A percentile compares a stretch with the other conserved stretches of the same genome.
Conservation (phyloP, 2,797 vertebrate species). For the Melanotaenia trifasciata region DNA sequence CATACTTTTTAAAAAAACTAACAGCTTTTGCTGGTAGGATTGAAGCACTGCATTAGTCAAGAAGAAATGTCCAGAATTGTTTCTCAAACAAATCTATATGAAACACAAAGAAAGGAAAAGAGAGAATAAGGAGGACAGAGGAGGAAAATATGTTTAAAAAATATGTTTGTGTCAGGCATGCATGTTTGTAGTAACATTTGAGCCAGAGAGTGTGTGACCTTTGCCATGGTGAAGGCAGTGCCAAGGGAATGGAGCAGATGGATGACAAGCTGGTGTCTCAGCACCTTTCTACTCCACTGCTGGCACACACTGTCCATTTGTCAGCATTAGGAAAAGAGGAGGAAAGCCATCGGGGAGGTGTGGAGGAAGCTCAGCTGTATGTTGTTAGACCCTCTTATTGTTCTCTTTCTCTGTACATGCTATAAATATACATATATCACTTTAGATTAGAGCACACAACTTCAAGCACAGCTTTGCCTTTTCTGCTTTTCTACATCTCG, state of each 20-base stretch:
- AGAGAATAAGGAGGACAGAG: background rate
- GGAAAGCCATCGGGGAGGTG: slow-evolving; percentile 4
- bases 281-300: slow-evolving; percentile 57
- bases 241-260: slow-evolving; percentile 68
- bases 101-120: background rate
- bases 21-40: slow-evolving; percentile 3
- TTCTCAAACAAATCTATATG: background rate
- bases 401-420: background rate
- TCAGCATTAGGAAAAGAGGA: slow-evolving; percentile 59
- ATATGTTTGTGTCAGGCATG: slow-evolving; percentile 39
- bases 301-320: slow-evolving; percentile 56
- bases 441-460: slow-evolving; percentile 5
- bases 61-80: slow-evolving; percentile 26
- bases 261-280: slow-evolving; percentile 70
- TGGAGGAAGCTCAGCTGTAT: slow-evolving; percentile 18
- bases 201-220: slow-evolving; percentile 67
- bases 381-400: background rate
- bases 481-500: background rate
- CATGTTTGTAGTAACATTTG: slow-evolving; percentile 55
- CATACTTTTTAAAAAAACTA: background rate
- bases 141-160: background rate
- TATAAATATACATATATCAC: too few species aligned
- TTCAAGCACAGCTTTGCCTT: background rate
- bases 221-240: slow-evolving; percentile 43
- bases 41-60: slow-evolving; percentile 20